phyloP scores from a whole-genome alignment of 2,113 vertebrate species.

The Steatornis caripensis region DNA sequence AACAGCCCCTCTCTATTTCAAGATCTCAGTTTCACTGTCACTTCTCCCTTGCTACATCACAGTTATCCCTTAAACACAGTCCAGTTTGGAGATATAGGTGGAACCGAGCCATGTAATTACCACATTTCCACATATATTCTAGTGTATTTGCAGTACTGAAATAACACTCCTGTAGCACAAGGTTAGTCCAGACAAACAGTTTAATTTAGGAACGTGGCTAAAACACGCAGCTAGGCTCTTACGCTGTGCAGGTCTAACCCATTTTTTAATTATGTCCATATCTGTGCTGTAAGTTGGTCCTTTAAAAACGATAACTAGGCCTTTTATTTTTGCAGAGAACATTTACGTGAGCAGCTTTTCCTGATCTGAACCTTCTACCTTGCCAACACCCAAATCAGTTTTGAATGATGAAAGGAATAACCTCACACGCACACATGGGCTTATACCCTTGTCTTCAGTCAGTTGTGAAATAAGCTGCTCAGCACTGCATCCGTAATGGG shows the following conservation, averaged over 20 bases:
- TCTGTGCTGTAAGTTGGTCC: background rate
- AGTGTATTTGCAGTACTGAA: background rate
- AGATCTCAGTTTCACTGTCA: background rate
- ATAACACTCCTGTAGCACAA: background rate
- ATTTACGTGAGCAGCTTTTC: background rate
- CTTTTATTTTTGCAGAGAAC: background rate
- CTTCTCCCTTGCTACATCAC: conserved; percentile 6
- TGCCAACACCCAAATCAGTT: background rate
- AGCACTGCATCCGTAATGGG: conserved; percentile 60
- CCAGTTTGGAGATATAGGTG: background rate
- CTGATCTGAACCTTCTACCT: background rate
- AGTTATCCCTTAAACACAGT: conserved; percentile 4
- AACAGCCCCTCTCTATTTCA: conserved; percentile 21
- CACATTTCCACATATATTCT: conserved; percentile 18
- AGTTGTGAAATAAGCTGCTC: conserved; percentile 61
- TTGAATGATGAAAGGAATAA: background rate
- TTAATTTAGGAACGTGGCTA: background rate
- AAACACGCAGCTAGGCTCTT: background rate
- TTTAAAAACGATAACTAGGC: background rate
- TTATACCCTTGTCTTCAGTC: conserved; percentile 25
- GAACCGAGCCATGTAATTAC: conserved; percentile 25
- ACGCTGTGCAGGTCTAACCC: background rate
- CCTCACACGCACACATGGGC: background rate
- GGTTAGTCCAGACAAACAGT: background rate
- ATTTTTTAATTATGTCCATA: background rate